Conservation (phyloP, 2,113 vertebrate genomes). For the Mustela nigripes region DNA sequence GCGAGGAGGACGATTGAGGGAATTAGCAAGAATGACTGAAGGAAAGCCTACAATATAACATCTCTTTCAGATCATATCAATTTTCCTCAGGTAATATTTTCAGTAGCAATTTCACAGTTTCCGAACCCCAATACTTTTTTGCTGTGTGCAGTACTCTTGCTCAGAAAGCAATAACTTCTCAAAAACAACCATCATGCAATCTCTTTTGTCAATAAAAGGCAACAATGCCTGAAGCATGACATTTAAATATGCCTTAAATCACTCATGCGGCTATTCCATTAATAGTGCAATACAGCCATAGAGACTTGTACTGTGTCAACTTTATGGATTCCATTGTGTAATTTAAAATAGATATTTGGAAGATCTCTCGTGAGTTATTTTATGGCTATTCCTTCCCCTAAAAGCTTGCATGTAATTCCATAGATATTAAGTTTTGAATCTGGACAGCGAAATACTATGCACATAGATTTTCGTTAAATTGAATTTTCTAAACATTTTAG, state of each 20-base stretch:
- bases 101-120: constrained; percentile 68
- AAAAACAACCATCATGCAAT: constrained; percentile 59
- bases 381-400: constrained; percentile 25
- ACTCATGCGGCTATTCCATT: not conserved
- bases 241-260: constrained; percentile 70
- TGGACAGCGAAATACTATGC: not conserved
- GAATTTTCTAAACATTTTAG: constrained; percentile 43
- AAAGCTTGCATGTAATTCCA: not conserved
- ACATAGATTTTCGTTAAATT: constrained; percentile 2
- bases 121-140: not conserved
- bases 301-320: constrained; percentile 1
- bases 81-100: constrained; percentile 40
- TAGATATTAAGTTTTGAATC: not conserved
- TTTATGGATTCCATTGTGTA: not conserved
- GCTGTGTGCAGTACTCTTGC: constrained; percentile 14
- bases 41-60: constrained; percentile 56
- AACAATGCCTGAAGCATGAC: constrained; percentile 72
- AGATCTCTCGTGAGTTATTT: not conserved
- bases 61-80: constrained; percentile 47
- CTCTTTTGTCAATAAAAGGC: constrained; percentile 59
- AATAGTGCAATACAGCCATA: constrained; percentile 52
- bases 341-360: constrained; percentile 46
- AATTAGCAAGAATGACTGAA: constrained; percentile 50
- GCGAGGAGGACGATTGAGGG: not conserved
- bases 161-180: constrained; percentile 71